Conservation (phyloP, 2,113 vertebrate species). For the Synodontis membranacea region DNA sequence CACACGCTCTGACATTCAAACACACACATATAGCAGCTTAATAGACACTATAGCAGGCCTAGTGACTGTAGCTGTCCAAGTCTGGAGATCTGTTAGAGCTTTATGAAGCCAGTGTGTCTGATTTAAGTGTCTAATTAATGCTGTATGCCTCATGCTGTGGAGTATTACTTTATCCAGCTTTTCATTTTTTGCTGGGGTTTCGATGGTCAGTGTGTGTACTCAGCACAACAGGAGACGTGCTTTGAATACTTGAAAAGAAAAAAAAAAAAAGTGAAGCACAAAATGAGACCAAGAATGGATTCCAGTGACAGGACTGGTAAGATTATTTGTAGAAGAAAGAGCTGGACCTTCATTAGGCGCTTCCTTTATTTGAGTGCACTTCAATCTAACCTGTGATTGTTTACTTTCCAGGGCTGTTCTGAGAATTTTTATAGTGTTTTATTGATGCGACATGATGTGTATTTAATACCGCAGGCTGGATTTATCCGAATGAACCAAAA, state of each 20-base stretch:
- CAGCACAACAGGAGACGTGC: constrained; percentile 43
- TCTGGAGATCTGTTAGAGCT: constrained; percentile 12
- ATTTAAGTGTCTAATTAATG: constrained; percentile 23
- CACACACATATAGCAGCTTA: constrained; percentile 1
- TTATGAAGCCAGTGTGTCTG: constrained; percentile 30
- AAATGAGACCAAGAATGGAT: constrained; percentile 32
- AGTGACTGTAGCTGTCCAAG: background rate
- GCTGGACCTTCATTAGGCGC: background rate
- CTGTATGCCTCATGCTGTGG: background rate
- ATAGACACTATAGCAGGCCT: constrained; percentile 16
- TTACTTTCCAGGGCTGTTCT: constrained; percentile 4
- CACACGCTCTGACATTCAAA: background rate
- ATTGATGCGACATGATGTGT: background rate
- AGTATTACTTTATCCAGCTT: constrained; percentile 10
- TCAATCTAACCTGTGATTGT: constrained; percentile 9
- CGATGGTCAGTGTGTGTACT: background rate
- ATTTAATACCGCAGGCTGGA: background rate
- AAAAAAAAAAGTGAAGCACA: constrained; percentile 58
- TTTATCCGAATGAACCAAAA: background rate
- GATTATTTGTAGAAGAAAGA: background rate
- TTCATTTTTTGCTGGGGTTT: constrained; percentile 33
- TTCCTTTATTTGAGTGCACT: constrained; percentile 13
- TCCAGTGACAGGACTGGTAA: background rate
- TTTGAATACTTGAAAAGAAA: constrained; percentile 65
- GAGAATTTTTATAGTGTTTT: background rate